Conservation (phyloP, 2,888 invertebrate species). For the Apotomis turbidana region DNA sequence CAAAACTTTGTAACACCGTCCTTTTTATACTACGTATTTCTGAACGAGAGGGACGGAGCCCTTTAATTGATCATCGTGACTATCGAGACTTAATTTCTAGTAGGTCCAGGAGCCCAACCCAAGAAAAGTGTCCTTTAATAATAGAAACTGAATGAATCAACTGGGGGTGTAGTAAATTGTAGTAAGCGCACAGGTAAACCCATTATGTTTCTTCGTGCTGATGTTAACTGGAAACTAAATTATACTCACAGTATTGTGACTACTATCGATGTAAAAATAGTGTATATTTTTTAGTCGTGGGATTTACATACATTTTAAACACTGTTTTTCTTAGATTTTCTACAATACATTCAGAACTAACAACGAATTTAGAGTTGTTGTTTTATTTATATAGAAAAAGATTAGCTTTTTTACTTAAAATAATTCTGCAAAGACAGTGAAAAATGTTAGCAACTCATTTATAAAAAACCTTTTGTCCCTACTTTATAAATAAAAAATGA, state of each 20-base stretch:
- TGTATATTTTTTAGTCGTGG: too few relatives aligned
- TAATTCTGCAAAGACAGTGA: not conserved
- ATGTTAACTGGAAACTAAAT: not conserved
- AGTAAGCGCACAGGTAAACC: not conserved
- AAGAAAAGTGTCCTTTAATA: conserved; percentile 24
- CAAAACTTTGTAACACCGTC: conserved; percentile 3
- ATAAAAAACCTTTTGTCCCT: not conserved
- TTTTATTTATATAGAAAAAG: not conserved
- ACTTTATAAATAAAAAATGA: not conserved
- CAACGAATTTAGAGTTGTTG: not conserved
- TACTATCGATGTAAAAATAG: too few relatives aligned
- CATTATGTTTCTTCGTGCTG: not conserved
- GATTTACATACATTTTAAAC: not conserved
- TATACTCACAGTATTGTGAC: not conserved
- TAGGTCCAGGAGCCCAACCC: conserved; percentile 14
- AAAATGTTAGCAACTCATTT: not conserved
- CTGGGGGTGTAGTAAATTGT: conserved; percentile 6
- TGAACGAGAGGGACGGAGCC: not conserved
- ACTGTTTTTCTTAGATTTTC: too few relatives aligned
- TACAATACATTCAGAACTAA: not conserved
- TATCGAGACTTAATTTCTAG: not conserved
- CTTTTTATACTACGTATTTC: not conserved
- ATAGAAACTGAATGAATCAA: conserved; percentile 27
- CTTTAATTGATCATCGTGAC: not conserved
- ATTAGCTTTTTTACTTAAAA: not conserved